Conservation (phyloP, 1,140 invertebrate species). For the Psix sp. region DNA sequence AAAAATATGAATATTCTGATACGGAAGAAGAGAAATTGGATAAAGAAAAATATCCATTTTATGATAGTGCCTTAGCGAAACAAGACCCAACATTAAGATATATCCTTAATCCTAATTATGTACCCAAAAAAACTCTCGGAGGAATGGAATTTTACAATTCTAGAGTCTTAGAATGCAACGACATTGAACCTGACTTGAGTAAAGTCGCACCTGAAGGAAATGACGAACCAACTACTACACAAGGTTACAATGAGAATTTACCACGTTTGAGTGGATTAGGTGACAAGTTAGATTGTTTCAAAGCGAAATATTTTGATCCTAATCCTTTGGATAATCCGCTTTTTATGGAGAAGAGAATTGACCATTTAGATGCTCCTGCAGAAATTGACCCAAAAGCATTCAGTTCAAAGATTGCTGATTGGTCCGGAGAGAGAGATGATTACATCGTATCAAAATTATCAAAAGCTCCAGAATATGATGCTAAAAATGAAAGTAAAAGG, state of each 20-base stretch:
- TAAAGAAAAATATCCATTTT: constrained; percentile 75
- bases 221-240: constrained; percentile 63
- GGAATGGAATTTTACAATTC: constrained; percentile 79
- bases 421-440: constrained; percentile 59
- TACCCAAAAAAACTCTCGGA: constrained; percentile 75
- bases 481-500: neutral
- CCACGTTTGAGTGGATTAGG: constrained; percentile 79
- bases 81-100: constrained; percentile 73
- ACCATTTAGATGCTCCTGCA: constrained; percentile 49
- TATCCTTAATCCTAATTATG: constrained; percentile 70
- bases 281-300: constrained; percentile 85
- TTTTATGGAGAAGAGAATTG: constrained; percentile 79
- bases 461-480: constrained; percentile 63
- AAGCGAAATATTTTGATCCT: constrained; percentile 84
- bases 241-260: constrained; percentile 63
- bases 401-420: constrained; percentile 60
- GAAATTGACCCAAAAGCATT: constrained; percentile 65
- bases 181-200: constrained; percentile 68
- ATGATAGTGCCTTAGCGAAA: constrained; percentile 61
- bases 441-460: constrained; percentile 56
- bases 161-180: constrained; percentile 73
- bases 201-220: constrained; percentile 70
- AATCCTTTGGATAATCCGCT: constrained; percentile 86
- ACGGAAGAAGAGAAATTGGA: constrained; percentile 57
- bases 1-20: constrained; percentile 31